Percentiles rank a stretch among this genome's conserved stretches.
These are phyloP conservation scores for Microcebus tavaratra DNA, from an alignment of 2,113 vertebrate genomes.

Conservation along the genomic window DNA sequence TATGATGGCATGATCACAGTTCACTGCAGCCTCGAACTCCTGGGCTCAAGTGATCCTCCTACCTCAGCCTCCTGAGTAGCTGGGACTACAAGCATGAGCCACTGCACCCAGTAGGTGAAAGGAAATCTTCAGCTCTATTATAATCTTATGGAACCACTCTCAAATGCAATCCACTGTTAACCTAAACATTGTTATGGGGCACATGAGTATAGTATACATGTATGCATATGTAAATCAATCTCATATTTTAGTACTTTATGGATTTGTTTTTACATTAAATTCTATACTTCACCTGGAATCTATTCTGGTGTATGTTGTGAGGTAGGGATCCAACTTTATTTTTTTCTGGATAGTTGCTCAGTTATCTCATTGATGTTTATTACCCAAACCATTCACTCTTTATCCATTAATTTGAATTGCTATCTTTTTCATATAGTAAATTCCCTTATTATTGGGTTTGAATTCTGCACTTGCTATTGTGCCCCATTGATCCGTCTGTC, in stretches of 20 bases:
- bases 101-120: too few species aligned
- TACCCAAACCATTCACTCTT: neutral
- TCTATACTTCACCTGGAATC: neutral
- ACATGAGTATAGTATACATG: too few species aligned
- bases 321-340: neutral
- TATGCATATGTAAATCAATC: neutral
- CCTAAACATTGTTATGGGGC: neutral
- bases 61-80: too few species aligned
- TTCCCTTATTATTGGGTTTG: neutral
- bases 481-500: neutral
- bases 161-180: neutral
- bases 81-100: too few species aligned
- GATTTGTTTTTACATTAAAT: neutral
- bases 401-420: neutral
- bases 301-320: neutral
- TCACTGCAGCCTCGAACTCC: too few species aligned
- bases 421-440: neutral
- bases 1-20: too few species aligned
- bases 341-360: neutral
- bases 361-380: neutral
- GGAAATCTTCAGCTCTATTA: neutral
- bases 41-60: too few species aligned
- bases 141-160: neutral
- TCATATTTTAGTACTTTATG: neutral
- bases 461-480: neutral